Base-by-base conservation (phyloP, 2,113 vertebrate species). In the Caloenas nicobarica region DNA sequence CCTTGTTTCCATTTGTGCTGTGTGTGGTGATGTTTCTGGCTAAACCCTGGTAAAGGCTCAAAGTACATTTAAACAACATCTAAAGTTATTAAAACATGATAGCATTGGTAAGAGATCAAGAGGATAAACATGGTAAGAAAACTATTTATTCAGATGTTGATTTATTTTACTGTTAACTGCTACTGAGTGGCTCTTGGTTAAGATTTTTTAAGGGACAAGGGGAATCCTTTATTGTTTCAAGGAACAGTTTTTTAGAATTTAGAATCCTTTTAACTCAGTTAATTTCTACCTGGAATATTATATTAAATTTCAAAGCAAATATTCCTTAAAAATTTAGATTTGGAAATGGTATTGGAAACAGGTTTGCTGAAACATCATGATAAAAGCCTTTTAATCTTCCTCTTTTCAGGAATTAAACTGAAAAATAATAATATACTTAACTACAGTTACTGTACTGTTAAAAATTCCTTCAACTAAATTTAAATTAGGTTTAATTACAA, bases 91-190 rank as follows among this genome's bases (percentile, higher is more conserved):
- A 64, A 72, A 50, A 50, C 12, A 69, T 85, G 66, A 76, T 16
- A 31, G 3, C 13, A 73, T 34, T 91, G 44, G n/a, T 76, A 95
- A 96, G 88, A 96, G 92, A 92, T 84, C 51, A 89, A 80, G 54
- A 91, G 24, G 9, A 46, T 22, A 64, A 96, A 92, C 31, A 33
- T 31, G 51, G 33, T 58, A 94, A 92, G 22, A 71, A 61, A 90
- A 66, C n/a, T 68, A 64, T 76, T 50, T 60, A 77, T 81, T 81
- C 33, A 89, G 17, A 53, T 54, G 7, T 44, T 78, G 64, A 83
- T 95, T 88, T 87, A 54, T 69, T 91, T 92, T 86, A n/a, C 56
- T 85, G 42, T 76, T 86, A 83, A 76, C 26, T 94, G 29, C 71
- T 89, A 23, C 53, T 44, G 69, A 81, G 16, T 72, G 53, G 60